Evolutionary conservation across 2,113 vertebrate species (phyloP).

Genomic region (Turnix velox): DNA sequence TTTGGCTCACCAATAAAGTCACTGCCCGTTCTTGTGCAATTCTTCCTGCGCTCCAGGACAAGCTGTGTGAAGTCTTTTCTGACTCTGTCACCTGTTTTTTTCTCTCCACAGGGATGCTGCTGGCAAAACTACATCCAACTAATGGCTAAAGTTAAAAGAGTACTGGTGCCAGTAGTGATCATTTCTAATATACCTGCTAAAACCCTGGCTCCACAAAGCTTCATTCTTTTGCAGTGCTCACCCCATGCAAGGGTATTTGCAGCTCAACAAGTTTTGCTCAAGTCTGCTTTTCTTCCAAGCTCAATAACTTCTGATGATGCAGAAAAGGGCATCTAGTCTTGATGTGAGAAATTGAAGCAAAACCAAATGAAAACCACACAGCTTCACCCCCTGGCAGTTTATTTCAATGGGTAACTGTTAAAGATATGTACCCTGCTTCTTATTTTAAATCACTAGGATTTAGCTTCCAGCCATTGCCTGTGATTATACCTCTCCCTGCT

Average conservation of each 20-base stretch:
- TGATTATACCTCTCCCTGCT: background rate
- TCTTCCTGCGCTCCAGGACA: background rate
- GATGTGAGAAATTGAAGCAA: background rate
- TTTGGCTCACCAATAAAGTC: background rate
- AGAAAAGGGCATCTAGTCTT: background rate
- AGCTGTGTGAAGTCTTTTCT: background rate
- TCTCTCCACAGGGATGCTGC: rapidly evolving
- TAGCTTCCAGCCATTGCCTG: background rate
- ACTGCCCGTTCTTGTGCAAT: background rate
- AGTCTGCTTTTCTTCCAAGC: background rate
- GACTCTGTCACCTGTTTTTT: background rate
- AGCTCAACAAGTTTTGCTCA: background rate
- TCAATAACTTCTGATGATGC: background rate
- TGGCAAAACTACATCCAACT: background rate
- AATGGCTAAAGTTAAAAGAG: background rate
- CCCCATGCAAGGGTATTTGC: background rate
- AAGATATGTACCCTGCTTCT: background rate
- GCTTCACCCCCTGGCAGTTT: background rate
- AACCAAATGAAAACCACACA: rapidly evolving
- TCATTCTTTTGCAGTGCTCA: background rate
- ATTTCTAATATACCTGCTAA: background rate
- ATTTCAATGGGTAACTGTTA: background rate
- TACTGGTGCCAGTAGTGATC: rapidly evolving
- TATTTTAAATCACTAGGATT: background rate
- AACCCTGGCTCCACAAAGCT: background rate